A percentile compares a stretch with the other conserved stretches of the same genome.
Evolutionary conservation across 2,797 vertebrate genomes (phyloP).

Genomic region (Tapera naevia): DNA sequence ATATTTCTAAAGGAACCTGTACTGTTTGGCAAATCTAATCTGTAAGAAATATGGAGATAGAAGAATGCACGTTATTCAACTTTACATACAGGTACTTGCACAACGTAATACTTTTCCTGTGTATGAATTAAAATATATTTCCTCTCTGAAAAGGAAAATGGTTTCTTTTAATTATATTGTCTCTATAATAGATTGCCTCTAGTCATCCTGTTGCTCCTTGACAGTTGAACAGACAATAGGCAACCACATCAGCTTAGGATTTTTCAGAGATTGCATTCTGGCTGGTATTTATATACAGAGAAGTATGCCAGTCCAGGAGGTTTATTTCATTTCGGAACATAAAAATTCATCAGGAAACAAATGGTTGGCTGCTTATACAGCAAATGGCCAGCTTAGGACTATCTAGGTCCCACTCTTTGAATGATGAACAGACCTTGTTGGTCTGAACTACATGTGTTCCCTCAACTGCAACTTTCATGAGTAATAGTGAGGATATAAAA

Average conservation of each 20-base stretch:
- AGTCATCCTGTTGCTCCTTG: not conserved
- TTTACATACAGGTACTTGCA: not conserved
- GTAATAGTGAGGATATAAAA: fast-evolving
- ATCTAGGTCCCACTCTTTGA: not conserved
- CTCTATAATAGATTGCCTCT: not conserved
- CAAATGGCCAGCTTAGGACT: not conserved
- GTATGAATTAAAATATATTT: not conserved
- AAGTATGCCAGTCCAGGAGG: not conserved
- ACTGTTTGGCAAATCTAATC: not conserved
- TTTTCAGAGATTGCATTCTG: not conserved
- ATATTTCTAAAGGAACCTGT: not conserved
- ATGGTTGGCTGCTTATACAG: not conserved
- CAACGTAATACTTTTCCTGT: not conserved
- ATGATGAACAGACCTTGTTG: not conserved
- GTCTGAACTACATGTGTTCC: not conserved
- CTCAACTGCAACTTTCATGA: not conserved
- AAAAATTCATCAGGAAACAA: not conserved
- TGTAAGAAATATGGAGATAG: not conserved
- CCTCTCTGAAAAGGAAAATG: not conserved
- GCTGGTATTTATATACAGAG: not conserved
- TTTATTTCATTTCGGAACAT: not conserved
- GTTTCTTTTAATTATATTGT: not conserved
- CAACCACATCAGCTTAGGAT: not conserved
- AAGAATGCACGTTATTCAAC: not conserved
- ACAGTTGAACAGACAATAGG: not conserved